Conservation (phyloP, 2,888 invertebrate genomes). For the Stramonita haemastoma region DNA sequence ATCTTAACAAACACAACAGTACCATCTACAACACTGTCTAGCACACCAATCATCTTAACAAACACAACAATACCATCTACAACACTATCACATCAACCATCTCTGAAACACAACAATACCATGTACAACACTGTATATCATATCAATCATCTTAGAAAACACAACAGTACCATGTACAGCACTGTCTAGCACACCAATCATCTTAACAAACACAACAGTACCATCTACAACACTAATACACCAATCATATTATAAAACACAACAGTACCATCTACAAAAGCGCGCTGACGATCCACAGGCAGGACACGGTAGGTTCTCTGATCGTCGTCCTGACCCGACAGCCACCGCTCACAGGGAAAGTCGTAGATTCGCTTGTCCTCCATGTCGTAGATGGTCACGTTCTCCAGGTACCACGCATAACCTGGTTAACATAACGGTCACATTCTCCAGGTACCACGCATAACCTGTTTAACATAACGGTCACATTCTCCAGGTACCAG, state of each 20-base stretch:
- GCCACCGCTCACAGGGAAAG: constrained; percentile 72
- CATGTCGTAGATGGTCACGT: constrained; percentile 71
- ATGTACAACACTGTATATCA: too few species aligned
- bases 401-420: constrained; percentile 74
- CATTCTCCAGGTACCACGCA: constrained; percentile 74
- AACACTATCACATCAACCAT: too few species aligned
- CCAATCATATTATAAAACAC: too few species aligned
- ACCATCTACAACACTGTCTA: too few species aligned
- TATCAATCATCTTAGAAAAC: not conserved
- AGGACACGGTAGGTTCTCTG: constrained; percentile 70
- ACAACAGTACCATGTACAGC: too few species aligned
- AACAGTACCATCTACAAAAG: constrained; percentile 65
- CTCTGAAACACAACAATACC: too few species aligned
- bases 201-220: too few species aligned
- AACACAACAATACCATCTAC: too few species aligned
- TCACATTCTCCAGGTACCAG: constrained; percentile 73
- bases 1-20: too few species aligned
- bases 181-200: too few species aligned
- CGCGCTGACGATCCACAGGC: constrained; percentile 60
- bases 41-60: too few species aligned
- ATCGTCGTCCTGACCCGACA: constrained; percentile 71
- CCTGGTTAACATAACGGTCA: constrained; percentile 59
- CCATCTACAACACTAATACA: too few species aligned
- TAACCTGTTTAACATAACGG: constrained; percentile 58
- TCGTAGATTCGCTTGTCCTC: constrained; percentile 66